phyloP scores from a whole-genome alignment of 1,140 invertebrate genomes.

The Drosophila serrata region DNA sequence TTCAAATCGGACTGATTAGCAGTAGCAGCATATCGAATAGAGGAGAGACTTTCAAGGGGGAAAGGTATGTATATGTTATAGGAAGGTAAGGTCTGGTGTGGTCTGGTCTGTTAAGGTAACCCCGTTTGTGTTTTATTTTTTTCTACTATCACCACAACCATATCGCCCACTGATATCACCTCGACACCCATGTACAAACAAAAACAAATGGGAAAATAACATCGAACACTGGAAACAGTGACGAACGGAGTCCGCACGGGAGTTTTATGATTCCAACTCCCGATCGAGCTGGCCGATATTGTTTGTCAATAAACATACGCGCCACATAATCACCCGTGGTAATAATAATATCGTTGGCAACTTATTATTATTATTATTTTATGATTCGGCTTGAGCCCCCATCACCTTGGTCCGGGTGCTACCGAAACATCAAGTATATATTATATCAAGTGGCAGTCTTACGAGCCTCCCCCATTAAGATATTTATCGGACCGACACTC shows the following conservation, averaged over 20 bases:
- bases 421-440: slow-evolving; percentile 30
- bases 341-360: slow-evolving; percentile 53
- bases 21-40: slow-evolving; percentile 34
- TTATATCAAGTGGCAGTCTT: slow-evolving; percentile 34
- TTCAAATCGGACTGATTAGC: slow-evolving; percentile 47
- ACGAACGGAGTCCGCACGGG: slow-evolving; percentile 37
- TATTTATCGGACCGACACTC: slow-evolving; percentile 44
- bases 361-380: slow-evolving; percentile 64
- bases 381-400: slow-evolving; percentile 21
- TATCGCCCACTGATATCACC: slow-evolving; percentile 42
- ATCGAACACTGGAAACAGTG: slow-evolving; percentile 6
- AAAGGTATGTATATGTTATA: not conserved
- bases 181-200: slow-evolving; percentile 64
- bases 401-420: slow-evolving; percentile 18
- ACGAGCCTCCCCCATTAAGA: slow-evolving; percentile 39
- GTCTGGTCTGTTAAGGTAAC: slow-evolving; percentile 1
- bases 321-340: slow-evolving; percentile 70
- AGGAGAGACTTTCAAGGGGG: too few species aligned
- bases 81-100: not conserved
- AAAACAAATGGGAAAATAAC: slow-evolving; percentile 39
- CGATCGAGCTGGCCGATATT: slow-evolving; percentile 53
- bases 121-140: slow-evolving; percentile 1
- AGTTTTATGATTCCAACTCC: slow-evolving; percentile 62
- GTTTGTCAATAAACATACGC: slow-evolving; percentile 80
- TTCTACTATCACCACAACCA: slow-evolving; percentile 49